Evolutionary conservation across 2,888 invertebrate species (phyloP), one percentile per base, ranked within the genome.

Genomic region (Clusia tigrina): DNA sequence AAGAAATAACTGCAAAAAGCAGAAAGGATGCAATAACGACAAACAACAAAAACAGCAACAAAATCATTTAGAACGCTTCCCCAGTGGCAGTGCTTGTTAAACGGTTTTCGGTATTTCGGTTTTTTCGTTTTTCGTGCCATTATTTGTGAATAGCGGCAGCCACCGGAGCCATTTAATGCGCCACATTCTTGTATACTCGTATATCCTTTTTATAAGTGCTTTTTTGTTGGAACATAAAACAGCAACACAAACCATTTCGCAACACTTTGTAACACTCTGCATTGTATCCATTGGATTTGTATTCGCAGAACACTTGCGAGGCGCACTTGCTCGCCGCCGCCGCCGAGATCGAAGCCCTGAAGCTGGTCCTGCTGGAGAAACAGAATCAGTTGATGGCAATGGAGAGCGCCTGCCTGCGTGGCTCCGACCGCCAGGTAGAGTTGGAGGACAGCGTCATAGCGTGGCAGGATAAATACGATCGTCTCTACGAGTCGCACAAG

Each of bases 391-490:
- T 96, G 73, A 88, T 92, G 68, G 91, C 90, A 74, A 90, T 96
- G 87, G 95, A 96, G 83, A 90, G 91, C 1, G 94, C 93, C 80
- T 92, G 94, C 81, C 85, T 94, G 67, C 91, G 91, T 74, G 91
- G 92, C 78, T 90, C 90, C 59, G 90, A 92, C 54, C 90, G 91
- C 75, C 87, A 91, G 78, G 89, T 90, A 25, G 90, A 92, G 64
- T 86, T 94, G 61, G 90, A 91, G 75, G 95, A 95, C 70, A 94
- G 95, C 82, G 85, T 95, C 60, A 85, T 89, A 58, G 91, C 93
- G 72, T 95, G 95, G 91, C 90, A 94, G 81, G 96, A 96, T 80
- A 95, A 96, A 86, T 96, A 96, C 86, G 93, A 93, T 82, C 89
- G 96, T 76, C 87, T 97, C 71, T 91, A 93, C 84, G 96, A 97